Evolutionary conservation across 1,140 invertebrate species (phyloP), one percentile per base, ranked within the genome.

Genomic region (Drosophila parabipectinata): DNA sequence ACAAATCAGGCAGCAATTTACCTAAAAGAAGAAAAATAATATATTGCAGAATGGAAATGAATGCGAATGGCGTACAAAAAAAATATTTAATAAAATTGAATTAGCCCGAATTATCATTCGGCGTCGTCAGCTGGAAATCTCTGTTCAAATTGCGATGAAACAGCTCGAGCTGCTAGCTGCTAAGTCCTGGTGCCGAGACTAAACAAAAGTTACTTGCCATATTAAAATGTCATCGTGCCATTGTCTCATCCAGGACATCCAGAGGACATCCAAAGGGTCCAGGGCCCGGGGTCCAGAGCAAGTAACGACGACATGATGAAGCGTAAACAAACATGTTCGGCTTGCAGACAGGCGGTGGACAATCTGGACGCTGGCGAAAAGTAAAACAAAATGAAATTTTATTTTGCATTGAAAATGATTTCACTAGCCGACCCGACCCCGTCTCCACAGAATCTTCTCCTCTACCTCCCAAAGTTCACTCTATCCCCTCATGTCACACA

Each of bases 331-430:
- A 88, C 84, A 89, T 88, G 84, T 83, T 76, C 76, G 77, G 73
- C 72, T 89, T 47, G 79, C 60, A 66, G 83, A 88, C 83, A 77
- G 67, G 68, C 71, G 52, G 58, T 62, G 61, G 69, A 39, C 41
- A 56, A 50, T 26, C 26, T 56, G 41, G 45, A 50, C 30, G 51
- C 21, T 39, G 30, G 14, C 64, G 56, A 75, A 79, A 87, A 87
- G 67, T 87, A 88, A 87, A 87, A 88, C 83, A 87, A 89, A 88
- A 83, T 88, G 84, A 83, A 87, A 88, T 89, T 88, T 88, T 83
- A 79, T 77, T 88, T 89, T 88, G 83, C 83, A 88, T 88, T 83
- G 68, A 76, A 71, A 87, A 88, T 89, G 84, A 82, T 88, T 87
- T 57, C 51, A 34, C 47, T 56, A 54, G 57, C 74, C 57, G 14